Conservation (phyloP, 2,113 vertebrate species). For the Lepidothrix coronata region DNA sequence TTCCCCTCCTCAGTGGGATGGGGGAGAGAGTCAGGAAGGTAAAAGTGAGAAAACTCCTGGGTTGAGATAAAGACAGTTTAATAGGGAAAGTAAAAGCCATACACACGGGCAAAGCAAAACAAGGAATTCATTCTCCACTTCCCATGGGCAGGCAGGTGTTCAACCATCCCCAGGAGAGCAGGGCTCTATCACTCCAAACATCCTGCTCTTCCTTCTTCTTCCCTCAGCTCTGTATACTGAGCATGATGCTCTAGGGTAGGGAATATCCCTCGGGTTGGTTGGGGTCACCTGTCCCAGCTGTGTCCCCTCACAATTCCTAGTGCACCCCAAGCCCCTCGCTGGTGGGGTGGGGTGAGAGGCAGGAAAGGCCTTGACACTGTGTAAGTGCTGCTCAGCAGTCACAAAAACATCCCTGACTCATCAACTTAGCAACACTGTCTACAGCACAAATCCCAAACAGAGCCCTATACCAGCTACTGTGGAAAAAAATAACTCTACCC, state of each 20-base stretch:
- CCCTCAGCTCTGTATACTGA: neutral
- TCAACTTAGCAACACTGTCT: neutral
- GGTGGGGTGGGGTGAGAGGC: neutral
- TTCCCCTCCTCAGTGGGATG: neutral
- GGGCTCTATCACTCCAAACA: neutral
- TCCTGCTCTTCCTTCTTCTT: neutral
- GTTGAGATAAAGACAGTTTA: neutral
- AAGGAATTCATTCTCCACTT: neutral
- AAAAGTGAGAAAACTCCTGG: neutral
- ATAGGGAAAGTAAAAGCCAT: neutral
- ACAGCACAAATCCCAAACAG: neutral
- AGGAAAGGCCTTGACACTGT: neutral
- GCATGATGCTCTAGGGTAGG: rapidly evolving
- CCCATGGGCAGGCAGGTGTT: neutral
- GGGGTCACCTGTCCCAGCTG: neutral
- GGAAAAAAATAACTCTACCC: neutral
- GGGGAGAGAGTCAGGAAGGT: neutral
- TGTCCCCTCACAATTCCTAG: neutral
- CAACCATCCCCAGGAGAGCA: neutral
- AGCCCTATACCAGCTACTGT: neutral
- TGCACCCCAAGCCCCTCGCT: neutral
- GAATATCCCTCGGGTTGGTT: neutral
- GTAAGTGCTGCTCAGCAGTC: neutral
- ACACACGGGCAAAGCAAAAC: neutral
- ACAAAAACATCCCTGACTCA: neutral